Evolutionary conservation across 2,113 vertebrate species (phyloP).

Genomic region (Anoplopoma fimbria): DNA sequence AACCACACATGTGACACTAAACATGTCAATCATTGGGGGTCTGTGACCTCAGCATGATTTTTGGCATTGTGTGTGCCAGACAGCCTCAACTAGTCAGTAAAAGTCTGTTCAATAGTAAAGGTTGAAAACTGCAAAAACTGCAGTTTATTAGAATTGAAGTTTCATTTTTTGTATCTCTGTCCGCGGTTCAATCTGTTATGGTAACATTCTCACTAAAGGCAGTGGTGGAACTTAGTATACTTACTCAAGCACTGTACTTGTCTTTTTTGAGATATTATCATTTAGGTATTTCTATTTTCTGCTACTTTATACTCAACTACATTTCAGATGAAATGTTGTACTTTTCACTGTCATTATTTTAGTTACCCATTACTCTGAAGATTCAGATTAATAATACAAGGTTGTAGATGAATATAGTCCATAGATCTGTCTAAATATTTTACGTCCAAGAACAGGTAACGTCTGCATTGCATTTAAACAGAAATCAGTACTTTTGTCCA

Average conservation of each 20-base stretch:
- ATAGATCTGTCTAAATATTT: neutral
- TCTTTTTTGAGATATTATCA: neutral
- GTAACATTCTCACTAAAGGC: neutral
- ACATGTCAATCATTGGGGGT: constrained; percentile 65
- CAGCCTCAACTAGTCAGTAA: constrained; percentile 18
- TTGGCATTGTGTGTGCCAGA: constrained; percentile 19
- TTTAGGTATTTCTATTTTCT: neutral
- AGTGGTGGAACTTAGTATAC: neutral
- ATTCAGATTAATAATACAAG: neutral
- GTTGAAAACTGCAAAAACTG: constrained; percentile 4
- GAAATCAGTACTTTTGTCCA: neutral
- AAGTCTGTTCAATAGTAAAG: constrained; percentile 15
- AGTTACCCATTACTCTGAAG: neutral
- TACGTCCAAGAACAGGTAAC: neutral
- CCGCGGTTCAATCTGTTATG: neutral
- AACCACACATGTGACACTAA: constrained; percentile 66
- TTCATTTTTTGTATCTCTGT: neutral
- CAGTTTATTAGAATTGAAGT: neutral
- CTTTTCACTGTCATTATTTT: neutral
- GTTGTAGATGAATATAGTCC: neutral
- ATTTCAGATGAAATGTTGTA: neutral
- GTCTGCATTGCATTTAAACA: neutral
- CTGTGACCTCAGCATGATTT: constrained; percentile 45
- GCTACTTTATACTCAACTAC: too few species aligned
- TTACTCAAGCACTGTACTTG: neutral